A percentile compares a stretch with the other conserved stretches of the same genome.
Conservation (phyloP, 2,797 vertebrate species). For the Melanotaenia pygmaea region DNA sequence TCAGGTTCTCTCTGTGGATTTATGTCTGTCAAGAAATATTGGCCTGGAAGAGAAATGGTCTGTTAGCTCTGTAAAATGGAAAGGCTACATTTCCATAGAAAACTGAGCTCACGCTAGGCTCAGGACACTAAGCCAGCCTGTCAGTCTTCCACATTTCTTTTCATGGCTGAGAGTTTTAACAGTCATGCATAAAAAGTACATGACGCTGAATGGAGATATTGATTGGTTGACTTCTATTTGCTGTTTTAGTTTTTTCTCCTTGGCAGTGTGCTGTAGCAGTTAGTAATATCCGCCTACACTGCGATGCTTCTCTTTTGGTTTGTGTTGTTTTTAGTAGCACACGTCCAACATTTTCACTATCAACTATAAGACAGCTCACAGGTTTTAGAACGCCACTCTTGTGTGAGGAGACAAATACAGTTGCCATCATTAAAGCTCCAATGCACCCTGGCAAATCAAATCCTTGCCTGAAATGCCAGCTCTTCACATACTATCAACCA, state of each 20-base stretch:
- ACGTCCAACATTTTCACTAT: constrained; percentile 60
- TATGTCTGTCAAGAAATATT: constrained; percentile 67
- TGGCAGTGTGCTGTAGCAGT: constrained; percentile 55
- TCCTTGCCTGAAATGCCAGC: constrained; percentile 71
- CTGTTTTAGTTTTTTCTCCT: constrained; percentile 29
- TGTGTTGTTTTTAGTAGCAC: constrained; percentile 57
- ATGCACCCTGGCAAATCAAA: constrained; percentile 58
- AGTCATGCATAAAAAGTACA: constrained; percentile 14
- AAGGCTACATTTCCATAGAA: constrained; percentile 35
- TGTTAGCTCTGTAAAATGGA: constrained; percentile 32
- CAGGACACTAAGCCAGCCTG: neutral
- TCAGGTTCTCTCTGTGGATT: constrained; percentile 58
- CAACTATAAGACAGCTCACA: constrained; percentile 44
- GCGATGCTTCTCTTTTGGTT: constrained; percentile 47
- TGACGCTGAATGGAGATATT: constrained; percentile 27
- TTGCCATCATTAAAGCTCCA: constrained; percentile 60
- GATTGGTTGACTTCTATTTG: constrained; percentile 14
- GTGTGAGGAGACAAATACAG: constrained; percentile 59
- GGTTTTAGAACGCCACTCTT: constrained; percentile 42
- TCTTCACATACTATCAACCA: constrained; percentile 66
- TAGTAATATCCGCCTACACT: constrained; percentile 66
- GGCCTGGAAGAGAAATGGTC: constrained; percentile 40
- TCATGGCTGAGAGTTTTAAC: constrained; percentile 13
- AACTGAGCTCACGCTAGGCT: constrained; percentile 20
- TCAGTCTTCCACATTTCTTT: constrained; percentile 16